phyloP scores from a whole-genome alignment of 2,888 invertebrate species.

The Cecidostiba fungosa region DNA sequence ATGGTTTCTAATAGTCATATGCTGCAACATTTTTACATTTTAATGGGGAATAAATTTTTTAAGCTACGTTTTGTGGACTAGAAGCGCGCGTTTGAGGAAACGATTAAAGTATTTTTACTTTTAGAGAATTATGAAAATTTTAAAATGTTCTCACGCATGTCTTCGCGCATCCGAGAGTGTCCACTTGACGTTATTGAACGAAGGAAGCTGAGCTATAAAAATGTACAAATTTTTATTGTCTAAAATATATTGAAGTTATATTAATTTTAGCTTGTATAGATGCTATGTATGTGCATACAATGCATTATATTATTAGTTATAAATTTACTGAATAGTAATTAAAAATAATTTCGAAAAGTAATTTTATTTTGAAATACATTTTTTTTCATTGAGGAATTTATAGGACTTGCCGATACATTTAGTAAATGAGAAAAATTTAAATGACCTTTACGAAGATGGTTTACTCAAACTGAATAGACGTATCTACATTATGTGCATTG shows the following conservation, averaged over 20 bases:
- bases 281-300: too few relatives aligned
- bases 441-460: too few relatives aligned
- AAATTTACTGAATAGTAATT: too few relatives aligned
- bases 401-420: too few relatives aligned
- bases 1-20: conserved; percentile 10
- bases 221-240: neutral
- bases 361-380: too few relatives aligned
- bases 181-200: neutral
- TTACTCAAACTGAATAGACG: too few relatives aligned
- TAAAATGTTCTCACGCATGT: neutral
- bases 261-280: too few relatives aligned
- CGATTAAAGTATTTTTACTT: conserved; percentile 19
- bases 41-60: neutral
- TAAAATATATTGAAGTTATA: neutral
- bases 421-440: too few relatives aligned
- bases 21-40: conserved; percentile 15
- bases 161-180: neutral
- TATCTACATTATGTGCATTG: too few relatives aligned
- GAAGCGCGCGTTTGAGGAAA: neutral
- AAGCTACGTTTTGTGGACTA: neutral
- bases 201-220: neutral
- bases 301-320: too few relatives aligned
- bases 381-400: too few relatives aligned
- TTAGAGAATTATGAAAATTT: conserved; percentile 7
- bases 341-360: too few relatives aligned